Base-by-base conservation (phyloP, 2,113 vertebrate species). In the Neodon shergylaensis region DNA sequence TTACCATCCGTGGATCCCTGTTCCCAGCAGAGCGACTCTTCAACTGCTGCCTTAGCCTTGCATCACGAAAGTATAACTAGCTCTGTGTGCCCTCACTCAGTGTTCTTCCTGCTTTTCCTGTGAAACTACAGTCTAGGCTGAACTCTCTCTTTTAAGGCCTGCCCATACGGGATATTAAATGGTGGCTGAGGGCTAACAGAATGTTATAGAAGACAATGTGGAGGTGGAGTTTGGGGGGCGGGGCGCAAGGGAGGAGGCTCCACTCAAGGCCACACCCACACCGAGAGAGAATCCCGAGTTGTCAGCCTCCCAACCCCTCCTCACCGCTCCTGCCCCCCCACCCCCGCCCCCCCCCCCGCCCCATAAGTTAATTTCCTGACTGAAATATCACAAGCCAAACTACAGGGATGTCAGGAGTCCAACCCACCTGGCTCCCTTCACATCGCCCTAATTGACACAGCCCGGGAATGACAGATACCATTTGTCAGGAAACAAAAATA, bases 401-500 rank as follows among this genome's bases (percentile, higher is more conserved):
- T n/a, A 19, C 1, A 44, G 33, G 70, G 36, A 85, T 19, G 5
- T 12, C 3, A 10, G 47, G 47, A 81, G 49, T 10, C 21, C 92
- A 54, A 39, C 11, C 66, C 6, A 12, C 42, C 47, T 49, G 7
- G 58, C 39, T 94, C 63, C 52, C 52, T 94, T 88, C 86, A 72
- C 3, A 24, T 73, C 78, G 86, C 52, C 77, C 54, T 70, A 78
- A 83, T n/a, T 94, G 74, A 91, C 72, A 95, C 61, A 92, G 66
- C 49, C 78, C 26, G 72, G 21, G 49, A 95, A 58, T 81, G 94
- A 96, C 88, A 97, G 93, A 26, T 54, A 91, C 97, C 12, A 12
- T 93, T 92, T 88, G 88, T 87, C 94, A 91, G 1, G 0, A 91
- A 89, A 72, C 88, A 95, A 92, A 94, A 92, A 79, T 84, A 92